Percentiles rank a stretch among this genome's conserved stretches.
These are phyloP conservation scores for Tylochromis polylepis DNA, from an alignment of 2,113 vertebrate genomes.

Conservation along the genomic window DNA sequence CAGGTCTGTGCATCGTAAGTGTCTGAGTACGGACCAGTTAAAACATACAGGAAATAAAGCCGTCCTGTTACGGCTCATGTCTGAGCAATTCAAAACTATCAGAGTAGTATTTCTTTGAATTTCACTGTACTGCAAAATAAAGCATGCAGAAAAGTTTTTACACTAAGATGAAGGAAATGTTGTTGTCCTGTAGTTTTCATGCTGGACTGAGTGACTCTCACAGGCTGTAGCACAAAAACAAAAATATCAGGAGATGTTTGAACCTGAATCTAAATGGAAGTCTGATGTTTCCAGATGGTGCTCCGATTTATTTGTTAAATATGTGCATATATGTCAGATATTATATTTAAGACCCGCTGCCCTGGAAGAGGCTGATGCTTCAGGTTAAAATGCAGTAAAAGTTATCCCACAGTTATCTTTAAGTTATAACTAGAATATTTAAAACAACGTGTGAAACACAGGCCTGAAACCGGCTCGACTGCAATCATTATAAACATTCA, in stretches of 20 bases:
- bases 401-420: neutral
- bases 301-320: neutral
- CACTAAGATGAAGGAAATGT: neutral
- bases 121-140: neutral
- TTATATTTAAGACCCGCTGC: accelerated
- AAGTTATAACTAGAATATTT: too few relatives aligned
- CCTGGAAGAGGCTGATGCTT: accelerated
- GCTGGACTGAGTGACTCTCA: neutral
- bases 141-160: neutral
- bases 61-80: accelerated
- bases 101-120: neutral
- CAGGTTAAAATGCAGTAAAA: neutral
- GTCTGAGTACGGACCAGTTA: accelerated
- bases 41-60: neutral
- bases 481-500: neutral
- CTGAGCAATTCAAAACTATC: neutral
- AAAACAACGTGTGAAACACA: too few relatives aligned
- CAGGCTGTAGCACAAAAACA: neutral
- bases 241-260: neutral
- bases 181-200: neutral
- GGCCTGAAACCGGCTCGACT: too few relatives aligned
- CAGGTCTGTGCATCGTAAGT: neutral
- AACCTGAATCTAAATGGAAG: neutral
- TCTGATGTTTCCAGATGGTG: neutral
- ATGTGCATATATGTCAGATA: too few relatives aligned